Percentiles rank a stretch among this genome's conserved stretches.
Evolutionary conservation across 1,140 invertebrate genomes (phyloP).

Genomic region (Trachelipus rathkii): DNA sequence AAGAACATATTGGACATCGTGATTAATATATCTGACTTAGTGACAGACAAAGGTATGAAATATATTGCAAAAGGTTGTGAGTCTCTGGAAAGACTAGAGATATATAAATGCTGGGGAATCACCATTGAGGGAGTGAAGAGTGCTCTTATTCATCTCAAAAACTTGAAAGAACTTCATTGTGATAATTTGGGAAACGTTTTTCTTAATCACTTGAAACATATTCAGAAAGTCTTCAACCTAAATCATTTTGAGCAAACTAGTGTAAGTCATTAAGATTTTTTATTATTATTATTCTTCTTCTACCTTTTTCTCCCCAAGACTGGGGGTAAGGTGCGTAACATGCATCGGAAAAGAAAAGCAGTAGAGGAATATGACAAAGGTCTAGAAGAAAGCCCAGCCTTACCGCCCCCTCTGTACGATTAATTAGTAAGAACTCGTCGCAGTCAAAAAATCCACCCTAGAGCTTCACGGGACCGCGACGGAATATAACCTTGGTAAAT

Average conservation of each 20-base stretch:
- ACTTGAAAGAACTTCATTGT: slow-evolving; percentile 31
- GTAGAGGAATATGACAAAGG: too few relatives aligned
- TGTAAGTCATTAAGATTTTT: slow-evolving; percentile 21
- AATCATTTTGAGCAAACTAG: slow-evolving; percentile 41
- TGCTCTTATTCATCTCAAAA: slow-evolving; percentile 24
- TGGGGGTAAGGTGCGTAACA: too few relatives aligned
- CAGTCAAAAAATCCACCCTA: too few relatives aligned
- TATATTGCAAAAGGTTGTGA: slow-evolving; percentile 29
- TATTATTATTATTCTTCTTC: neutral
- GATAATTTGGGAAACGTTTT: slow-evolving; percentile 36
- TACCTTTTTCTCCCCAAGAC: too few relatives aligned
- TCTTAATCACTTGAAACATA: slow-evolving; percentile 29
- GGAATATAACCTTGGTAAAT: too few relatives aligned
- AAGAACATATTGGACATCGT: slow-evolving; percentile 21
- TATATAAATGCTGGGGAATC: slow-evolving; percentile 39
- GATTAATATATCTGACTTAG: slow-evolving; percentile 33
- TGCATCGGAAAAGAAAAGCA: too few relatives aligned
- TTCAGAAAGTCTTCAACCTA: slow-evolving; percentile 29
- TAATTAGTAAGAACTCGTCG: too few relatives aligned
- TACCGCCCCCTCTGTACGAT: too few relatives aligned
- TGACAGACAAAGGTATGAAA: slow-evolving; percentile 29
- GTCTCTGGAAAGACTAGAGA: slow-evolving; percentile 35
- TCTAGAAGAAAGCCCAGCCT: too few relatives aligned
- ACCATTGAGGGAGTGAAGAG: slow-evolving; percentile 30
- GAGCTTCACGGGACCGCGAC: too few relatives aligned